These are phyloP conservation scores for Ennomos fuscantarius DNA, from an alignment of 2,888 invertebrate genomes.

Conservation along the genomic window DNA sequence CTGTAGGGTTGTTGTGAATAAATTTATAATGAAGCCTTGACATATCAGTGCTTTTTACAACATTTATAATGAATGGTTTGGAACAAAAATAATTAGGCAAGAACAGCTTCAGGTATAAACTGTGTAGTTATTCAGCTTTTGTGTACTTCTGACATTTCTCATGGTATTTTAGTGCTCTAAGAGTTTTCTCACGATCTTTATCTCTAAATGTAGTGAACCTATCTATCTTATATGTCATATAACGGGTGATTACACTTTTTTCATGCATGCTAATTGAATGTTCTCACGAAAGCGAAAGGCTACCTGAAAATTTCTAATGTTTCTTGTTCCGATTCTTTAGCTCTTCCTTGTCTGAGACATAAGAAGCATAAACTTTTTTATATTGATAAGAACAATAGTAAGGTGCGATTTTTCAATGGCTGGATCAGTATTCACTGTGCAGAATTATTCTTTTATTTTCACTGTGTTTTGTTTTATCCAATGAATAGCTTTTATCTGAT, in stretches of 20 bases:
- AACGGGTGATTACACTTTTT: conserved; percentile 49
- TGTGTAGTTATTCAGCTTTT: conserved; percentile 15
- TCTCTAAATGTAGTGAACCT: conserved; percentile 42
- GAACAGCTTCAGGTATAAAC: conserved; percentile 16
- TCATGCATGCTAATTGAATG: conserved; percentile 47
- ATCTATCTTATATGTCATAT: conserved; percentile 52
- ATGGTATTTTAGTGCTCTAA: conserved; percentile 36
- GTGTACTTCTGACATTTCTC: conserved; percentile 29
- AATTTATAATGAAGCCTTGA: too few species aligned
- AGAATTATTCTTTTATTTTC: too few species aligned
- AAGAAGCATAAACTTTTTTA: too few species aligned
- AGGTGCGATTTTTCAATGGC: too few species aligned
- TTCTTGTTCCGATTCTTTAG: conserved; percentile 24
- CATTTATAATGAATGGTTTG: background rate
- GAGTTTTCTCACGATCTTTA: conserved; percentile 66
- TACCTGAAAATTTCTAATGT: conserved; percentile 43
- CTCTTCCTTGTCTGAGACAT: conserved; percentile 19
- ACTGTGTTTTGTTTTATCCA: too few species aligned
- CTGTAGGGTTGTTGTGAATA: too few species aligned
- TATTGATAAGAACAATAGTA: too few species aligned
- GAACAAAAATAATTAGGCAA: background rate
- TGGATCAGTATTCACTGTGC: too few species aligned
- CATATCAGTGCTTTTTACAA: too few species aligned
- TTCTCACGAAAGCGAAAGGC: conserved; percentile 58
- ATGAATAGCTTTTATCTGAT: too few species aligned